Percentiles rank a stretch among this genome's conserved stretches.
Conservation (phyloP, 2,888 invertebrate species). For the Ypsolopha scabrella region DNA sequence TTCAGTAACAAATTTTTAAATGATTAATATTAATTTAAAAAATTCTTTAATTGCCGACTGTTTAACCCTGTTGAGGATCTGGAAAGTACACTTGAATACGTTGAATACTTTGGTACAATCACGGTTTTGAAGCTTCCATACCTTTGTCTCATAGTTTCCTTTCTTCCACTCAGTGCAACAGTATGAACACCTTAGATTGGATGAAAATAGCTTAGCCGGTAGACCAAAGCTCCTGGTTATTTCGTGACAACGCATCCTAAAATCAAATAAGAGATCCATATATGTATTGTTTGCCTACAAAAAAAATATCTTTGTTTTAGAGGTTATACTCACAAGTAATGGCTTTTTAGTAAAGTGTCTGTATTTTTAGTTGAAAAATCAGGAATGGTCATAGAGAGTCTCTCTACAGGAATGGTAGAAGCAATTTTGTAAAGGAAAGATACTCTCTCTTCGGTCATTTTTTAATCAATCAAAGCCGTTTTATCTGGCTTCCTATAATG, state of each 20-base stretch:
- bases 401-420: slow-evolving; percentile 20
- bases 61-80: no score
- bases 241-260: slow-evolving; percentile 46
- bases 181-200: slow-evolving; percentile 33
- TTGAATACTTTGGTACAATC: background rate
- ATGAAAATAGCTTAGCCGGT: slow-evolving; percentile 43
- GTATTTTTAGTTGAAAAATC: slow-evolving; percentile 17
- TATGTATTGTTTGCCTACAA: background rate
- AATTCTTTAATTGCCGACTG: no score
- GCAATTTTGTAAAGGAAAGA: slow-evolving; percentile 40
- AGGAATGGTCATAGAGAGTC: no score
- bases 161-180: slow-evolving; percentile 47
- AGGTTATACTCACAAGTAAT: slow-evolving; percentile 41
- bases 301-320: background rate
- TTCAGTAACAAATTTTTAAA: no score
- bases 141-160: slow-evolving; percentile 25
- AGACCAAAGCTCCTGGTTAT: slow-evolving; percentile 36
- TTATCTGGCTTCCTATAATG: no score
- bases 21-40: no score
- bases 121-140: slow-evolving; percentile 15
- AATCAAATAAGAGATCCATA: slow-evolving; percentile 7
- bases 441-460: slow-evolving; percentile 42
- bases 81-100: no score
- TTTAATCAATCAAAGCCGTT: no score
- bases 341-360: slow-evolving; percentile 35